Evolutionary conservation across 2,113 vertebrate genomes (phyloP).

Genomic region (Actenoides hombroni): DNA sequence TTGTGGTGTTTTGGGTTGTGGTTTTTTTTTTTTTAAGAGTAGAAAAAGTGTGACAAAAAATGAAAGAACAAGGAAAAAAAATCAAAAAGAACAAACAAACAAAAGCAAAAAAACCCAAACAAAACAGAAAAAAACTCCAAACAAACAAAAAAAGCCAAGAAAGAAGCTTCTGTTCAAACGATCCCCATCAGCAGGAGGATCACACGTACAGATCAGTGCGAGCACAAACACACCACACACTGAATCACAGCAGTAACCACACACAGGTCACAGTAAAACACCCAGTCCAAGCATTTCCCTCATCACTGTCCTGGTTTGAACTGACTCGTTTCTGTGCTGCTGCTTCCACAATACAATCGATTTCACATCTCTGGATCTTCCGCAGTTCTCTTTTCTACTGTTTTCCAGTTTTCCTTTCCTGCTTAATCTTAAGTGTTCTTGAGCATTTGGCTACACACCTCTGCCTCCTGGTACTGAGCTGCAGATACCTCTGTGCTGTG

Average conservation of each 20-base stretch:
- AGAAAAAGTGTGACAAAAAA: background rate
- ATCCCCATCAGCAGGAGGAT: accelerated
- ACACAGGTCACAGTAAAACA: background rate
- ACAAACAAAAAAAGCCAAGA: no score
- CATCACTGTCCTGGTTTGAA: background rate
- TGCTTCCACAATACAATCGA: background rate
- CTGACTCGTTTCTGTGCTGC: accelerated
- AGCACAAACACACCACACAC: background rate
- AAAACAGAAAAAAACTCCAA: no score
- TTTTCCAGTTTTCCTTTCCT: background rate
- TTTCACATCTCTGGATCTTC: background rate
- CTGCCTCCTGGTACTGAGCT: background rate
- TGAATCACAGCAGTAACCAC: no score
- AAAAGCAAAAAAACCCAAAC: no score
- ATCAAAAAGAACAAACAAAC: no score
- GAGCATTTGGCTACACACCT: background rate
- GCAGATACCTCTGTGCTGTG: background rate
- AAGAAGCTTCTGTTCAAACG: background rate
- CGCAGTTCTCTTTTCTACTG: background rate
- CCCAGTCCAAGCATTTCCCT: background rate
- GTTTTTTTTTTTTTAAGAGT: background rate
- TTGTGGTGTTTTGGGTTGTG: no score
- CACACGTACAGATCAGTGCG: accelerated
- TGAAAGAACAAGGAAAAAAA: background rate
- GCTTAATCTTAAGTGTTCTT: background rate